Conservation (phyloP, 2,113 vertebrate genomes). For the Tricholaema leucomelas region DNA sequence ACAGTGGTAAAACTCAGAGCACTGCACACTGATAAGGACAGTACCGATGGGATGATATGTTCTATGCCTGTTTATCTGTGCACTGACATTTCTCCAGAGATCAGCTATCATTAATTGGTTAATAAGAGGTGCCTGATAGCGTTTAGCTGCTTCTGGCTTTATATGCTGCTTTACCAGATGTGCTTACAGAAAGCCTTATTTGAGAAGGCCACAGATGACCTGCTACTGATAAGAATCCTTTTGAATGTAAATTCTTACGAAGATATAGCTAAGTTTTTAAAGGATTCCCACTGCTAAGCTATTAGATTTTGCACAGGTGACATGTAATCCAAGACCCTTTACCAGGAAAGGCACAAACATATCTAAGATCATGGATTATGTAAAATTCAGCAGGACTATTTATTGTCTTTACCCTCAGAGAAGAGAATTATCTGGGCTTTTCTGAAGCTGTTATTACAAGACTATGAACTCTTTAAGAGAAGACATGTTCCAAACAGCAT, state of each 20-base stretch:
- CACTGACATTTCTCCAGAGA: constrained; percentile 5
- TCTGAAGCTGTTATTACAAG: neutral
- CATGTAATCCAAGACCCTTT: neutral
- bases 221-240: neutral
- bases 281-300: neutral
- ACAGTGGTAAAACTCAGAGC: neutral
- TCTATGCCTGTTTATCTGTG: neutral
- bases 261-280: neutral
- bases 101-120: neutral
- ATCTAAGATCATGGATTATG: neutral
- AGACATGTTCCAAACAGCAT: neutral
- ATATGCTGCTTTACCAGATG: neutral
- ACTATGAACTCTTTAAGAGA: neutral
- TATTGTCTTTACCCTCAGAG: neutral
- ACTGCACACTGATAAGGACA: neutral
- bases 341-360: neutral
- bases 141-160: neutral
- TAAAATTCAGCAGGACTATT: neutral
- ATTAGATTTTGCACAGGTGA: neutral
- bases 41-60: no score
- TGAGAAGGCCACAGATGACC: neutral
- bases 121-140: neutral
- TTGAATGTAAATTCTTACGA: neutral
- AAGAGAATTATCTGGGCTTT: neutral
- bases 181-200: neutral